phyloP scores from a whole-genome alignment of 2,113 vertebrate species.

The Marmota monax region DNA sequence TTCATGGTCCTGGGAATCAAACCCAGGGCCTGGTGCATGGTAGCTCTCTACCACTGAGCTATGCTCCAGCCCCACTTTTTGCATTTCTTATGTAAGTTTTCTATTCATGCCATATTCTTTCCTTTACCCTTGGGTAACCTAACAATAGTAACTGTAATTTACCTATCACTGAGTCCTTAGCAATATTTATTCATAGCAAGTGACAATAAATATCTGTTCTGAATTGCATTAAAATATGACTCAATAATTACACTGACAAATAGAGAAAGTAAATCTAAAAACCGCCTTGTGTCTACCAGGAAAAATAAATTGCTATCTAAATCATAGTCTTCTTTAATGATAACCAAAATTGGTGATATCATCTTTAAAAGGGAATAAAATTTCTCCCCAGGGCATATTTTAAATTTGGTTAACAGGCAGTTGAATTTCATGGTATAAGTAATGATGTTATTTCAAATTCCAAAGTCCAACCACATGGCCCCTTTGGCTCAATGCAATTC shows the following conservation, averaged over 20 bases:
- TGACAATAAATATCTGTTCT: not conserved
- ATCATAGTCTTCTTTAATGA: slow-evolving; percentile 9
- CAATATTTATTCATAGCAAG: not conserved
- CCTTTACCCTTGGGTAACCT: not conserved
- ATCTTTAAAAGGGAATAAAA: slow-evolving; percentile 42
- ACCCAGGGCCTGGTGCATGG: not conserved
- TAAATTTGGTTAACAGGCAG: slow-evolving; percentile 17
- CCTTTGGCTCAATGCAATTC: slow-evolving; percentile 58
- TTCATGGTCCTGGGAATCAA: not conserved
- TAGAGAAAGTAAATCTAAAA: not conserved
- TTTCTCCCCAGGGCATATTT: slow-evolving; percentile 40
- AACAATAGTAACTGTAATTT: not conserved
- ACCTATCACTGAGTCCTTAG: not conserved
- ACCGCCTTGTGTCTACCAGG: not conserved
- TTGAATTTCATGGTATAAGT: slow-evolving; percentile 56
- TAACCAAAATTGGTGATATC: not conserved
- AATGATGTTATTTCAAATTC: slow-evolving; percentile 59
- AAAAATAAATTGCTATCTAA: slow-evolving; percentile 20
- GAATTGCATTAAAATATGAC: not conserved
- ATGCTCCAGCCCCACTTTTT: not conserved
- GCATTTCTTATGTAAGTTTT: not conserved
- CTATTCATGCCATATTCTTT: not conserved
- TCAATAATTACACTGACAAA: not conserved
- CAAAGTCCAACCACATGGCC: slow-evolving; percentile 26
- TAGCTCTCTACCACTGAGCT: not conserved